Conservation (phyloP, 2,113 vertebrate species). For the Silurus glanis region DNA sequence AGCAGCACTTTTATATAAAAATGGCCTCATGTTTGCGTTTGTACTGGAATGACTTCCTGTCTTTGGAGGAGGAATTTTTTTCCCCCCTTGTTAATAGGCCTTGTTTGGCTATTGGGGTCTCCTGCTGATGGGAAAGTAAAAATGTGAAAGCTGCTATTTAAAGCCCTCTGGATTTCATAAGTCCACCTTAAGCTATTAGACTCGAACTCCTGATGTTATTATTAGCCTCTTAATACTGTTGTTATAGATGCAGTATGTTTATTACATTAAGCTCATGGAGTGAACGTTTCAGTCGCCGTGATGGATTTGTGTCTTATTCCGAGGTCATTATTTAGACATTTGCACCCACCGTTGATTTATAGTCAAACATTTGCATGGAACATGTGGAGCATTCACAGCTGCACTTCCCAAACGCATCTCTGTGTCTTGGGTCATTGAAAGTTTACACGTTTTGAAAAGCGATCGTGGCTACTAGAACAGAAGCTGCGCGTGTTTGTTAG, state of each 20-base stretch:
- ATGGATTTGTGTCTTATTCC: background rate
- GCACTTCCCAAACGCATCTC: background rate
- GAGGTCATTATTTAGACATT: background rate
- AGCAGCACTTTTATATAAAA: constrained; percentile 13
- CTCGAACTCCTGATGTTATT: constrained; percentile 24
- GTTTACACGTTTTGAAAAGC: background rate
- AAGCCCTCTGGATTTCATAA: constrained; percentile 38
- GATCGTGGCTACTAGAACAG: background rate
- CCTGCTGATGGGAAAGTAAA: constrained; percentile 57
- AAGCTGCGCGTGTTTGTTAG: background rate
- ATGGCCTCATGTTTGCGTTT: constrained; percentile 22
- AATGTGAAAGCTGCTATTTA: constrained; percentile 39
- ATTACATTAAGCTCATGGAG: background rate
- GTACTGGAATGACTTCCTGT: constrained; percentile 41
- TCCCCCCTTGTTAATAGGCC: constrained; percentile 39
- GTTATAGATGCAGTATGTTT: constrained; percentile 19
- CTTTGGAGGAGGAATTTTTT: constrained; percentile 41
- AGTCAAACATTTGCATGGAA: background rate
- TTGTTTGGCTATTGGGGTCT: constrained; percentile 52
- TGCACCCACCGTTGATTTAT: background rate
- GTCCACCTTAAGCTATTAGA: constrained; percentile 25
- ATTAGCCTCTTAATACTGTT: constrained; percentile 31
- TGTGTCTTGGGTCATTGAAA: background rate
- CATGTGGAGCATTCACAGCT: constrained; percentile 11
- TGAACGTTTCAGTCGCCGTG: background rate